Evolutionary conservation across 2,888 invertebrate genomes (phyloP), one percentile per base, ranked within the genome.

Genomic region (Eupithecia inturbata): DNA sequence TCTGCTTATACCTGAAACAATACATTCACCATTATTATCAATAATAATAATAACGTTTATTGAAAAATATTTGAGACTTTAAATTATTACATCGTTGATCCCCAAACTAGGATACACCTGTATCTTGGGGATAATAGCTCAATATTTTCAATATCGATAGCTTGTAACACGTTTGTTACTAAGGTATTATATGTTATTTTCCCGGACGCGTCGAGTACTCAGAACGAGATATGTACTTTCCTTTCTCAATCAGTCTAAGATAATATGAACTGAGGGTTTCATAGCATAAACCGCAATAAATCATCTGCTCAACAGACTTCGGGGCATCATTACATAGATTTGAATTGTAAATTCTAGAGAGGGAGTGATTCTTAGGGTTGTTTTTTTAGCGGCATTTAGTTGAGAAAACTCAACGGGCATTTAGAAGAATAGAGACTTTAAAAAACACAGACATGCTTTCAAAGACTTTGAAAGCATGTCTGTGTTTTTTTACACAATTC

Each of bases 1-100:
- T 79, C 83, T 87, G 72, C 85, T 84, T n/a, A 87, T 78, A 81
- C 82, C 93, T 93, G 89, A 63, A 73, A 77, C 39, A 72, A 73
- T 1, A 22, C 3, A 5, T 26, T 57, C 5, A 26, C 4, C 57
- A 57, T 53, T 53, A 53, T 31, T 31, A 31, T 31, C n/a, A n/a
- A n/a, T n/a, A n/a, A n/a, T n/a, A n/a, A n/a, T n/a, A n/a, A n/a
- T n/a, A n/a, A n/a, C n/a, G n/a, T n/a, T n/a, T n/a, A n/a, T n/a
- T n/a, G n/a, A n/a, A n/a, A n/a, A n/a, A n/a, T n/a, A n/a, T n/a
- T n/a, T n/a, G n/a, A n/a, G n/a, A n/a, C n/a, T n/a, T n/a, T n/a
- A n/a, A n/a, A n/a, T n/a, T n/a, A n/a, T n/a, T n/a, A n/a, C n/a
- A n/a, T n/a, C n/a, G n/a, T n/a, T n/a, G n/a, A n/a, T n/a, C n/a